Evolutionary conservation across 92 coral and sea anemone species (phyloP), one percentile per base, ranked within the genome.

Genomic region (Micromussa lordhowensis): DNA sequence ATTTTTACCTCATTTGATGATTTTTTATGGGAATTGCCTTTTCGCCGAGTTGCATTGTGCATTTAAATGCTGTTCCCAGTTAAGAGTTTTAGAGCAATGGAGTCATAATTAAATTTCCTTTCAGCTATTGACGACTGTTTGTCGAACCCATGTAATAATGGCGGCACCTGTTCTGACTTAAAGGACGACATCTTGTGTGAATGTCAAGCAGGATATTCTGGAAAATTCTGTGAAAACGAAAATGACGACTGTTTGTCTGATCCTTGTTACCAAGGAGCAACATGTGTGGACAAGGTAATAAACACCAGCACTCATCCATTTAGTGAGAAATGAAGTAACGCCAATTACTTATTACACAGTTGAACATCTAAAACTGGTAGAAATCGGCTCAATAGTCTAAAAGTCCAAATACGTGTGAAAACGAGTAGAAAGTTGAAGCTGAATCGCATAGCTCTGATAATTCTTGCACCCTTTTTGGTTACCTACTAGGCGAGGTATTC

Each of bases 241-340:
- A 88, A 91, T 77, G 95, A 96, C 86, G 98, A 94, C 78, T 97
- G 99, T 87, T 88, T 96, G 77, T 96, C 99, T 77, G 94, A 96
- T 82, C 99, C 99, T 18, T 97, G 99, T 64, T 97, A 94, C 78
- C 96, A 93, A 38, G 98, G 96, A 21, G 94, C 99, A n/a, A 92
- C 96, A 3, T 97, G 99, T 75, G 79, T 97, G 74, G 98, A 97
- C 78, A 94, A 97, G 98, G 99, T 93, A 85, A 79, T 85, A 29
- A 31, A 21, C 3, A 78, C 14, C 4, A 63, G 36, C 29, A 44
- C 51, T 9, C 51, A 44, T 8, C 51, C 51, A 44, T 44, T 21
- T 5, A 57, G 6, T 57, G 63, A 57, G 63, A 21, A 21, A 57
- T 57, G 63, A 57, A 19, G 4, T 40, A 40, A 2, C 48, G 48